A percentile compares a stretch with the other conserved stretches of the same genome.
Evolutionary conservation across 2,888 invertebrate genomes (phyloP).

Genomic region (Anarsia innoxiella): DNA sequence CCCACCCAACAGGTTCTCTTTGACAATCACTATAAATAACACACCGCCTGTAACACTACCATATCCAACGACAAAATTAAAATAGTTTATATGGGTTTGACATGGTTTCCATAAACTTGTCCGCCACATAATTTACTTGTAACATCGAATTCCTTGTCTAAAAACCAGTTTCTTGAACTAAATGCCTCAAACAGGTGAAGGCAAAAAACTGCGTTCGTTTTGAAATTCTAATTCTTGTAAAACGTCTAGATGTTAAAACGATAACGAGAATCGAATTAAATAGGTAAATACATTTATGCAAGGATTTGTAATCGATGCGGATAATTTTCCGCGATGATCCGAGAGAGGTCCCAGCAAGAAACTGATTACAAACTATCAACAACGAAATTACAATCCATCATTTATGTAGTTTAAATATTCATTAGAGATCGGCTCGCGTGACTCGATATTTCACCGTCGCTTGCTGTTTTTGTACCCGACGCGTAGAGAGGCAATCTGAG

Average conservation of each 20-base stretch:
- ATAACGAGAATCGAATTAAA: not conserved
- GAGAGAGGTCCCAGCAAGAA: slow-evolving; percentile 3
- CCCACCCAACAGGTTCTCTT: slow-evolving; percentile 5
- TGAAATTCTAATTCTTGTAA: not conserved
- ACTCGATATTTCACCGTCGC: slow-evolving; percentile 32
- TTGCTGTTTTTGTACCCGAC: slow-evolving; percentile 28
- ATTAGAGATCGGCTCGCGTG: slow-evolving; percentile 32
- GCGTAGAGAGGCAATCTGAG: slow-evolving; percentile 31
- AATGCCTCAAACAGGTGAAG: not conserved
- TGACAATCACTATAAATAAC: slow-evolving; percentile 8
- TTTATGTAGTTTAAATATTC: slow-evolving; percentile 28
- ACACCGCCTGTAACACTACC: slow-evolving; percentile 5
- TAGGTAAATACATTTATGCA: not conserved
- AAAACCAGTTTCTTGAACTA: not conserved
- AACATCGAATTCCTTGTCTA: not conserved
- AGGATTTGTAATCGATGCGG: not conserved
- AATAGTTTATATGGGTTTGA: slow-evolving; percentile 10
- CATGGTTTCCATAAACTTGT: slow-evolving; percentile 8
- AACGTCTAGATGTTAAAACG: not conserved
- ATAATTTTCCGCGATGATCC: slow-evolving; percentile 7
- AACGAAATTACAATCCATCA: slow-evolving; percentile 13
- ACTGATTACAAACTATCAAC: slow-evolving; percentile 14
- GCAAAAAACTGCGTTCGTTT: not conserved
- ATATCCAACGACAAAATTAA: slow-evolving; percentile 9
- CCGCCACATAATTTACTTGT: slow-evolving; percentile 6